Evolutionary conservation across 1,140 invertebrate species (phyloP).

Genomic region (Copidosoma floridanum): DNA sequence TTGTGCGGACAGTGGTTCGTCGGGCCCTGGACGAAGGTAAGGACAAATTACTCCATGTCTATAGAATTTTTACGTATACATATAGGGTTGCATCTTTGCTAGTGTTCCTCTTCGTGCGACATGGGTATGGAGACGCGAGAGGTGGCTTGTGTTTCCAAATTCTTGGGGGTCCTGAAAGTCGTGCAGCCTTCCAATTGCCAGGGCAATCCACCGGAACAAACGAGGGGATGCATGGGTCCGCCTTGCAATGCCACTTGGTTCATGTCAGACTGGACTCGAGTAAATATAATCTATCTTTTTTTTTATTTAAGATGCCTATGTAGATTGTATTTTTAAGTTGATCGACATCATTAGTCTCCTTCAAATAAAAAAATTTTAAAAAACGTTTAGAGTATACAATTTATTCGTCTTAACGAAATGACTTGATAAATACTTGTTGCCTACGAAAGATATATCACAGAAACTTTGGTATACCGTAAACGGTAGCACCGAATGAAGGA

Average conservation of each 20-base stretch:
- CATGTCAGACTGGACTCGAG: slow-evolving; percentile 64
- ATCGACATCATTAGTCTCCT: too few species aligned
- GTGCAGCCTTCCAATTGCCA: slow-evolving; percentile 55
- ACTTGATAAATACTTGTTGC: too few species aligned
- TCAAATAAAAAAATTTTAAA: too few species aligned
- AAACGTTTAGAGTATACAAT: too few species aligned
- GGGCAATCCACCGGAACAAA: slow-evolving; percentile 47
- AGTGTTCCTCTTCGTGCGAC: slow-evolving; percentile 68
- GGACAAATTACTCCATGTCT: slow-evolving; percentile 27
- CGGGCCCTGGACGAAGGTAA: slow-evolving; percentile 66
- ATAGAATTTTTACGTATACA: too few species aligned
- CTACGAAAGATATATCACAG: too few species aligned
- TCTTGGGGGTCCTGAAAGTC: slow-evolving; percentile 45
- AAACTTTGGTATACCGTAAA: too few species aligned
- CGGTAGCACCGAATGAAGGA: too few species aligned
- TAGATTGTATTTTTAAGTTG: too few species aligned
- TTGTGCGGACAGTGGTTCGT: slow-evolving; percentile 69
- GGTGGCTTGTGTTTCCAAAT: slow-evolving; percentile 60
- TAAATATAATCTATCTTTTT: slow-evolving; percentile 36
- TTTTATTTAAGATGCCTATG: not conserved
- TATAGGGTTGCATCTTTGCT: too few species aligned
- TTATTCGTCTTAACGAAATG: too few species aligned
- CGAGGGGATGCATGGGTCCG: slow-evolving; percentile 53
- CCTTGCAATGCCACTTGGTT: slow-evolving; percentile 63
- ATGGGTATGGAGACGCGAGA: slow-evolving; percentile 62